Evolutionary conservation across 1,140 invertebrate species (phyloP).

Genomic region (Caenorhabditis latens): DNA sequence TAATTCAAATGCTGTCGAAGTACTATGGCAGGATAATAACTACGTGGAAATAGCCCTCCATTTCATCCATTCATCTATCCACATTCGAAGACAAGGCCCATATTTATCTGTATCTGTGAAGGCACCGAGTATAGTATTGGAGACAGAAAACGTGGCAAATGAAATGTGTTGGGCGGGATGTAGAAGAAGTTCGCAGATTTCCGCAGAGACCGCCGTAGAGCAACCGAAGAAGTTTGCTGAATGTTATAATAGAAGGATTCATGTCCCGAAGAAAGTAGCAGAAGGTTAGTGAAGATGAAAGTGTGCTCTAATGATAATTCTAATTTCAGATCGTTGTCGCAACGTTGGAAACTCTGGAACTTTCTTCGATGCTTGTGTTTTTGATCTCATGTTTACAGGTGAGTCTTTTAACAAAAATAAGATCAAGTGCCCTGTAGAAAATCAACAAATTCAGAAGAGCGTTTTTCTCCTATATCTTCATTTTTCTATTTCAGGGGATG

Average conservation of each 20-base stretch:
- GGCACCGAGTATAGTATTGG: slow-evolving; percentile 48
- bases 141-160: slow-evolving; percentile 23
- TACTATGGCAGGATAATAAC: slow-evolving; percentile 42
- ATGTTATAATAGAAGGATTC: slow-evolving; percentile 37
- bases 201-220: slow-evolving; percentile 29
- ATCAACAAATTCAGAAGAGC: neutral
- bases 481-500: slow-evolving; percentile 34
- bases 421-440: neutral
- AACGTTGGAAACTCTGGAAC: slow-evolving; percentile 9
- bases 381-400: slow-evolving; percentile 59
- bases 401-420: neutral
- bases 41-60: slow-evolving; percentile 52
- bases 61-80: slow-evolving; percentile 53
- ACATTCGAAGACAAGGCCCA: slow-evolving; percentile 25
- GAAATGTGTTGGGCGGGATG: slow-evolving; percentile 58
- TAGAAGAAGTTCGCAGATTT: neutral
- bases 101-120: slow-evolving; percentile 50
- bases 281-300: neutral
- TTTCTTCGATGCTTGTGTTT: slow-evolving; percentile 56
- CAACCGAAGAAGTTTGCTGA: slow-evolving; percentile 37
- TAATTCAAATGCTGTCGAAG: slow-evolving; percentile 49
- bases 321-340: slow-evolving; percentile 40
- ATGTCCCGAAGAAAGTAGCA: slow-evolving; percentile 8
- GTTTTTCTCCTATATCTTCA: neutral
- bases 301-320: neutral